Evolutionary conservation across 2,113 vertebrate genomes (phyloP), one percentile per base, ranked within the genome.

Genomic region (Eurypyga helias): DNA sequence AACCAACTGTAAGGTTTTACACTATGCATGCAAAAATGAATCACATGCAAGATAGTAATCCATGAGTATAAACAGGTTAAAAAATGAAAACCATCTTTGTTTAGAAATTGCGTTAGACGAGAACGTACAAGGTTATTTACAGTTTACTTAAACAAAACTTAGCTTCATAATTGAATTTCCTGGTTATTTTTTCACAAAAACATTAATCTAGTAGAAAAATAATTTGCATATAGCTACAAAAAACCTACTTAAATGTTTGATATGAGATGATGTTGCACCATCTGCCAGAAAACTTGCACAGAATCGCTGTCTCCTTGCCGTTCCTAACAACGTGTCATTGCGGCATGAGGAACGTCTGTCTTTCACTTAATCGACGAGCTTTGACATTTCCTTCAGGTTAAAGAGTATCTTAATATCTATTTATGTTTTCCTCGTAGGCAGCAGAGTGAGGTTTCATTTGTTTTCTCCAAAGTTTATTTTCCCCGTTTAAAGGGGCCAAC

Each of bases 41-140:
- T 89, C 72, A 88, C 60, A 89, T 98, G 97, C 93, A 96, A 97
- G 97, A 87, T 29, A 70, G 38, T 70, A 90, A 86, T 55, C 69
- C 48, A 10, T 45, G 69, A 92, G 72, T 61, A 23, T 78, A 60
- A 95, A 77, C 54, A 67, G 33, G 64, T 64, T 86, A 61, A 91
- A 82, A 90, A 89, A 24, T 54, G 31, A 54, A 86, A 95, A 33
- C 43, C 23, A 43, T 84, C 48, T 81, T 83, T 60, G 24, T 71
- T 86, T 87, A 89, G 61, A 72, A 89, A 65, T 83, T 78, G 34
- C 1, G 2, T 67, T 79, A 76, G 48, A 61, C 14, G 77, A 52
- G 26, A 51, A 17, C 64, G 90, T 84, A 36, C 52, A 52, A 71
- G 52, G 61, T 70, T 95, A 64, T 77, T 94, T 71, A 67, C 46